Evolutionary conservation across 2,797 vertebrate species (phyloP).

Genomic region (Urosaurus nigricauda): DNA sequence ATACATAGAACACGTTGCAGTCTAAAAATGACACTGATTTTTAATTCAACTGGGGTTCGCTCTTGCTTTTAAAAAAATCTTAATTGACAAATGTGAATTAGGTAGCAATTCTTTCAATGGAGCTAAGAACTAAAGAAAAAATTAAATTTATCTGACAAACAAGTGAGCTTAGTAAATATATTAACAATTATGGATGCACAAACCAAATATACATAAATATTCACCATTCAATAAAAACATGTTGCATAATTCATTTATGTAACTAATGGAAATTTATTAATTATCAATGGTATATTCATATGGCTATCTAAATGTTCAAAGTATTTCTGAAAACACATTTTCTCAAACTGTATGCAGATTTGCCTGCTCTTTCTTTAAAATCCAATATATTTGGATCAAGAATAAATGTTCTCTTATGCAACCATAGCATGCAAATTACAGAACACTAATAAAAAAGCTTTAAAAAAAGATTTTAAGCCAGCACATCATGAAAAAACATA

Average conservation of each 20-base stretch:
- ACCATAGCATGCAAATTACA: constrained; percentile 54
- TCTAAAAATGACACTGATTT: not conserved
- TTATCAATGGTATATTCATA: not conserved
- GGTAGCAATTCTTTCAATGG: not conserved
- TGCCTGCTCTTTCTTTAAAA: not conserved
- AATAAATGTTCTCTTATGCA: constrained; percentile 29
- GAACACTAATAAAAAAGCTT: constrained; percentile 57
- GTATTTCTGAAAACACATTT: not conserved
- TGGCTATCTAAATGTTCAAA: not conserved
- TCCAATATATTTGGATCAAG: constrained; percentile 10
- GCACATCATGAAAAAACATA: constrained; percentile 61
- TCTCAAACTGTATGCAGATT: constrained; percentile 8
- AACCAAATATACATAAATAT: not conserved
- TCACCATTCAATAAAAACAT: not conserved
- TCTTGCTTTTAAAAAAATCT: not conserved
- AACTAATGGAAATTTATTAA: constrained; percentile 1
- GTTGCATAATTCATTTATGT: constrained; percentile 8
- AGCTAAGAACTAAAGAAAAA: not conserved
- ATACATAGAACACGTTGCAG: not conserved
- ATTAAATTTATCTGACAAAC: not conserved
- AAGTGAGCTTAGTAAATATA: not conserved
- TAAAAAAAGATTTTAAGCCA: constrained; percentile 56
- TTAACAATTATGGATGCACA: not conserved
- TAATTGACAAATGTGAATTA: not conserved
- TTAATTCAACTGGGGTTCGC: not conserved